These are phyloP conservation scores for Aricia artaxerxes DNA, from an alignment of 2,888 invertebrate genomes.

Conservation along the genomic window DNA sequence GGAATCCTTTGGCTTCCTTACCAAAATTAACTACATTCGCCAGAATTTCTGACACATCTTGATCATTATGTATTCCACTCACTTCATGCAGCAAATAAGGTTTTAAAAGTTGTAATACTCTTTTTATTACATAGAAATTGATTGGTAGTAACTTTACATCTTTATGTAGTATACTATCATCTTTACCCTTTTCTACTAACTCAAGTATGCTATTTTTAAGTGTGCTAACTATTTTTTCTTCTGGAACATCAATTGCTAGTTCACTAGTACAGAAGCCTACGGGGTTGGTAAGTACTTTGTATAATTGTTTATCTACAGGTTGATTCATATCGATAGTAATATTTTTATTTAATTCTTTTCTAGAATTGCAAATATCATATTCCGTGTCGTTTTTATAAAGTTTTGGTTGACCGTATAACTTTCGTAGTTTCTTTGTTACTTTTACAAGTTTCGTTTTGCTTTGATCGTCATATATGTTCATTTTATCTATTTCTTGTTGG, in stretches of 20 bases:
- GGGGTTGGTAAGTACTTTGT: slow-evolving; percentile 45
- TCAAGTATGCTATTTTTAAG: slow-evolving; percentile 51
- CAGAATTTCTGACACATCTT: slow-evolving; percentile 40
- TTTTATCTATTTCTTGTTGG: slow-evolving; percentile 43
- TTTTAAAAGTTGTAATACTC: slow-evolving; percentile 58
- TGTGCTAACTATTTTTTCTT: slow-evolving; percentile 45
- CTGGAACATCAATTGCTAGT: slow-evolving; percentile 60
- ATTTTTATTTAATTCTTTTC: slow-evolving; percentile 51
- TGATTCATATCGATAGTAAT: slow-evolving; percentile 56
- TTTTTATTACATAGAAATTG: slow-evolving; percentile 74
- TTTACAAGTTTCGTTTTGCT: slow-evolving; percentile 55
- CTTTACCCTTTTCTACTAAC: slow-evolving; percentile 42
- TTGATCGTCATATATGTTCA: slow-evolving; percentile 48
- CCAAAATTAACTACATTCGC: slow-evolving; percentile 41
- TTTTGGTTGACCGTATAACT: slow-evolving; percentile 65
- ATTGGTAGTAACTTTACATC: slow-evolving; percentile 77
- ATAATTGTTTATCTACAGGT: slow-evolving; percentile 57
- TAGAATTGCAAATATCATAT: slow-evolving; percentile 51
- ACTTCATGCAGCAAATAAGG: slow-evolving; percentile 41
- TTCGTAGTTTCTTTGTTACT: slow-evolving; percentile 65
- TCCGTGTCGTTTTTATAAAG: slow-evolving; percentile 56
- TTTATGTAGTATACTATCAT: slow-evolving; percentile 38
- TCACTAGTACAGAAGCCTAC: slow-evolving; percentile 45
- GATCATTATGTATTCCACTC: slow-evolving; percentile 35
- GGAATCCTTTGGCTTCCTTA: slow-evolving; percentile 53